Evolutionary conservation across 2,113 vertebrate genomes (phyloP), one percentile per base, ranked within the genome.

Genomic region (Tympanuchus pallidicinctus): DNA sequence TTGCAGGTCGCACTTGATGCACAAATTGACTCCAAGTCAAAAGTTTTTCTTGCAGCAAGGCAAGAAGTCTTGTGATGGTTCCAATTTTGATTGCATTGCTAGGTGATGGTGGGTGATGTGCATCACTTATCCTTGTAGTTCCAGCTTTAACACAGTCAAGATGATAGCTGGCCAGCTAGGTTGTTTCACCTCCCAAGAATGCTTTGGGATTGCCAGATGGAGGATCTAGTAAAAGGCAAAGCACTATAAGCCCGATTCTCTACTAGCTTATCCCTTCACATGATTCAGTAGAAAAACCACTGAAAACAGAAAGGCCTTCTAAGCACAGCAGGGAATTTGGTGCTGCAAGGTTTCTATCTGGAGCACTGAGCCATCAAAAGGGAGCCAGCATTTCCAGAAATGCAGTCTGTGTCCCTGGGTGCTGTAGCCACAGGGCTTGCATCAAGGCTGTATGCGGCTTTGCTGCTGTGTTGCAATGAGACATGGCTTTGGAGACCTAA

Each of bases 101-200:
- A 67, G 75, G 75, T 95, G 75, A 50, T 56, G 67, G 75, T 47
- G 42, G 47, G 79, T 1, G 3, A 84, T 65, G 40, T 50, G 65
- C 13, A 5, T 92, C 80, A 86, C 80, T 6, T 11, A 81, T 6
- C 65, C 42, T 1, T 16, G 9, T 2, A 13, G 74, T 34, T 85
- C 88, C 84, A 94, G 17, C n/a, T 73, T 66, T 18, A 50, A 3
- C 12, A 59, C 30, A 66, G 78, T 73, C 84, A 80, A 56, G 15
- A 19, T 18, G 47, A 71, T 24, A 86, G 48, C 57, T 57, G 59
- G 81, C 81, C 82, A 86, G 79, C 45, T 74, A 71, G 84, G 75
- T 94, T 72, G 13, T 67, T 95, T 95, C 87, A 94, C 72, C 72
- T 92, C 94, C 63, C 89, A 94, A 72, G 94, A 96, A 94, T 93